Evolutionary conservation across 2,888 invertebrate genomes (phyloP).

Genomic region (Callyntrura guangdongensis): DNA sequence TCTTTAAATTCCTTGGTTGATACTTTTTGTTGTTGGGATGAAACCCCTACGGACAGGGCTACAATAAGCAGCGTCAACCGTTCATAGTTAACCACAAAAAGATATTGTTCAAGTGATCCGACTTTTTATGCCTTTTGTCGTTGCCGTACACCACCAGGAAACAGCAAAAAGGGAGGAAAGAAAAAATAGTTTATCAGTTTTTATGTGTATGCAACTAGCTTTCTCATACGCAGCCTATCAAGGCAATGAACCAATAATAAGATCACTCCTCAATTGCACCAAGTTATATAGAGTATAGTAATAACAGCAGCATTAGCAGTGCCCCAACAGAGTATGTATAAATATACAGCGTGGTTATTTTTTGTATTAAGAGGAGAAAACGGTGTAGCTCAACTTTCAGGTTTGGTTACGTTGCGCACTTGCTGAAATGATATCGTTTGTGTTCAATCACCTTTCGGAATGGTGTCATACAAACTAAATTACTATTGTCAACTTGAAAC

Average conservation of each 20-base stretch:
- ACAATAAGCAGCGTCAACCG: conserved; percentile 51
- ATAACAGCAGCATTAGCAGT: conserved; percentile 27
- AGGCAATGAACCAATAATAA: conserved; percentile 65
- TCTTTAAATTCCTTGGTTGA: conserved; percentile 76
- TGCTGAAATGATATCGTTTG: conserved; percentile 63
- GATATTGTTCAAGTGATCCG: conserved; percentile 52
- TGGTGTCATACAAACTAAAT: conserved; percentile 73
- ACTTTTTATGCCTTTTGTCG: conserved; percentile 52
- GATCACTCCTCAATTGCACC: conserved; percentile 55
- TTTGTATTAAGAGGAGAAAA: not conserved
- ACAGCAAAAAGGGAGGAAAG: not conserved
- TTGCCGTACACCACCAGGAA: not conserved
- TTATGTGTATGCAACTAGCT: conserved; percentile 61
- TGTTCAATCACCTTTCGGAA: conserved; percentile 72
- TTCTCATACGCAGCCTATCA: conserved; percentile 18
- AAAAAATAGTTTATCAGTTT: conserved; percentile 62
- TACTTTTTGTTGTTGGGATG: conserved; percentile 64
- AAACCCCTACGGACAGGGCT: conserved; percentile 64
- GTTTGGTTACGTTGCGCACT: not conserved
- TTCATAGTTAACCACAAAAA: conserved; percentile 57
- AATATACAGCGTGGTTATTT: not conserved
- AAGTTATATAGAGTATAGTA: not conserved
- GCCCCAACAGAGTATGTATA: not conserved
- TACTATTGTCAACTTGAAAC: conserved; percentile 75
- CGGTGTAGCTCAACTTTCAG: not conserved